phyloP scores from a whole-genome alignment of 2,113 vertebrate genomes.

The Elachura formosa region DNA sequence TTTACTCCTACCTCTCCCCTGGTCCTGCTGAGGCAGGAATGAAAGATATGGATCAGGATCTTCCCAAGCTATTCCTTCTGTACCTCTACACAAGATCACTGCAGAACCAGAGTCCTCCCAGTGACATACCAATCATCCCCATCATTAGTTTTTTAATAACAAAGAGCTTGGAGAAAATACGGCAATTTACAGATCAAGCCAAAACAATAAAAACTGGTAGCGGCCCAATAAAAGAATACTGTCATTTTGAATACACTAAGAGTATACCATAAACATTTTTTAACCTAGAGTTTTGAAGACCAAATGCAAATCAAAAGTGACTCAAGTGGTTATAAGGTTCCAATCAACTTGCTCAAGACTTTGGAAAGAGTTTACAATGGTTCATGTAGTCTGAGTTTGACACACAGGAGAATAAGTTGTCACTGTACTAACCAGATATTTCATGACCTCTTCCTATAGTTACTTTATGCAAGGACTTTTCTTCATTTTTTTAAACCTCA shows the following conservation, averaged over 20 bases:
- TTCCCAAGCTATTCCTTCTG: background rate
- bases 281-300: background rate
- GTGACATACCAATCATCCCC: background rate
- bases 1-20: background rate
- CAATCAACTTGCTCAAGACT: accelerated
- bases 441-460: background rate
- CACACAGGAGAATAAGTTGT: background rate
- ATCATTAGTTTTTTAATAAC: background rate
- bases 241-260: background rate
- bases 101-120: background rate
- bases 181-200: background rate
- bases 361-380: background rate
- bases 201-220: background rate
- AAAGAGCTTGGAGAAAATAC: background rate
- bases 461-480: background rate
- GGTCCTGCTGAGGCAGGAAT: background rate
- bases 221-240: background rate
- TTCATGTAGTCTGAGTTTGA: background rate
- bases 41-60: background rate
- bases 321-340: background rate
- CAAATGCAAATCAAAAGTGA: background rate
- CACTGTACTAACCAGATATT: background rate
- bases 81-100: background rate
- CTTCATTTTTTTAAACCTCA: background rate
- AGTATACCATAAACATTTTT: background rate